Percentiles rank a stretch among this genome's conserved stretches.
Evolutionary conservation across 2,113 vertebrate species (phyloP).

Genomic region (Aviceda subcristata): DNA sequence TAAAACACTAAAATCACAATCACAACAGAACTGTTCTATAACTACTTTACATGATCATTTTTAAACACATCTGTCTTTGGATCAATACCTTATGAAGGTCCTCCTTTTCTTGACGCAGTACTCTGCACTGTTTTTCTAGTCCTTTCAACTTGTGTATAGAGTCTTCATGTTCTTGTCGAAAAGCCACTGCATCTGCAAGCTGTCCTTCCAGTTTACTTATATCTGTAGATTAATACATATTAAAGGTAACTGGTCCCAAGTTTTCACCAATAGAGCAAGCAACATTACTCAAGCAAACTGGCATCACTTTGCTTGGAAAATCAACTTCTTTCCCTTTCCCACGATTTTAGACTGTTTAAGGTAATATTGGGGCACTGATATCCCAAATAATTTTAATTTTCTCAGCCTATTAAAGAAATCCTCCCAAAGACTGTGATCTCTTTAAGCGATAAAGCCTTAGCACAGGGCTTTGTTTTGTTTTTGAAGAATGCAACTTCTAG

Average conservation of each 20-base stretch:
- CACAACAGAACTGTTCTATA: neutral
- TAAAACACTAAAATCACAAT: neutral
- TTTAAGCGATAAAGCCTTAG: neutral
- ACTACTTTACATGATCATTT: neutral
- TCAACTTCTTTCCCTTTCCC: neutral
- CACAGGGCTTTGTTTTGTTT: neutral
- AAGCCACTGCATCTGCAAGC: slow-evolving; percentile 84
- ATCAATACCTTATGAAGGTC: slow-evolving; percentile 89
- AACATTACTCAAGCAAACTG: neutral
- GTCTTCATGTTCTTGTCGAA: slow-evolving; percentile 89
- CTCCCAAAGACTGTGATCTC: neutral
- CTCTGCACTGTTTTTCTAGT: slow-evolving; percentile 89
- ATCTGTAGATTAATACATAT: slow-evolving; percentile 69
- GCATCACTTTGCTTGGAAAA: neutral
- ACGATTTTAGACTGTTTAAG: neutral
- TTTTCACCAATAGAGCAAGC: neutral
- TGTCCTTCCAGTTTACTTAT: slow-evolving; percentile 88
- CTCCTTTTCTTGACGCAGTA: slow-evolving; percentile 87
- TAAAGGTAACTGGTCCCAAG: neutral
- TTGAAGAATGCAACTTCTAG: neutral
- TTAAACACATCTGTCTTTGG: neutral
- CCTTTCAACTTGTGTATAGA: slow-evolving; percentile 84
- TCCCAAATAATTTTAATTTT: neutral
- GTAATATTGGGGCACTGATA: neutral
- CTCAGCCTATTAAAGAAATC: neutral